phyloP scores from a whole-genome alignment of 2,113 vertebrate genomes.

The Morone chrysops region DNA sequence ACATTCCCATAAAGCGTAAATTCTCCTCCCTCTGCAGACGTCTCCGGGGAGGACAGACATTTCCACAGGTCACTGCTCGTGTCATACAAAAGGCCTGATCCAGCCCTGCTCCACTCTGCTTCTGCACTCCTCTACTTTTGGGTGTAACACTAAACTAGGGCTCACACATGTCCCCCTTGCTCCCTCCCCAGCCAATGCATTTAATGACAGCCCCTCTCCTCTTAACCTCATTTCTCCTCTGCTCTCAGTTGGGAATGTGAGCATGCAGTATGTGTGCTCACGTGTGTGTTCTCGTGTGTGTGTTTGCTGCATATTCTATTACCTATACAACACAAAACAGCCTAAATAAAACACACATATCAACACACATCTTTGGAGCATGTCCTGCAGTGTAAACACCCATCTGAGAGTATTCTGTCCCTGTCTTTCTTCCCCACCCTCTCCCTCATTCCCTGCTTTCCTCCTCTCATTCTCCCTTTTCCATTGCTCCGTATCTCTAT shows the following conservation, averaged over 20 bases:
- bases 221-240: slow-evolving; percentile 51
- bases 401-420: slow-evolving; percentile 68
- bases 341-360: slow-evolving; percentile 35
- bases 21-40: slow-evolving; percentile 46
- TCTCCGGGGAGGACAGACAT: slow-evolving; percentile 69
- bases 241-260: slow-evolving; percentile 38
- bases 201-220: slow-evolving; percentile 63
- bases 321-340: slow-evolving; percentile 38
- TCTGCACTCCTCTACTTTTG: slow-evolving; percentile 51
- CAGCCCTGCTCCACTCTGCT: slow-evolving; percentile 30
- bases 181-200: slow-evolving; percentile 32
- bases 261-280: not conserved
- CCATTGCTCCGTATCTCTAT: slow-evolving; percentile 54
- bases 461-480: slow-evolving; percentile 54
- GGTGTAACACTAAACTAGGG: slow-evolving; percentile 76
- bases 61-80: slow-evolving; percentile 78
- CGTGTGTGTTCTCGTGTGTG: slow-evolving; percentile 3
- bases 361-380: slow-evolving; percentile 17
- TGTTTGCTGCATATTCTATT: slow-evolving; percentile 38
- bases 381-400: slow-evolving; percentile 59
- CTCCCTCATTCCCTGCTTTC: slow-evolving; percentile 38
- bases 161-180: slow-evolving; percentile 28
- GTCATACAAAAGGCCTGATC: slow-evolving; percentile 72
- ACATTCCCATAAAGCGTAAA: slow-evolving; percentile 64
- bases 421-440: slow-evolving; percentile 54